Conservation (phyloP, 2,797 vertebrate genomes). For the Macropodus opercularis region DNA sequence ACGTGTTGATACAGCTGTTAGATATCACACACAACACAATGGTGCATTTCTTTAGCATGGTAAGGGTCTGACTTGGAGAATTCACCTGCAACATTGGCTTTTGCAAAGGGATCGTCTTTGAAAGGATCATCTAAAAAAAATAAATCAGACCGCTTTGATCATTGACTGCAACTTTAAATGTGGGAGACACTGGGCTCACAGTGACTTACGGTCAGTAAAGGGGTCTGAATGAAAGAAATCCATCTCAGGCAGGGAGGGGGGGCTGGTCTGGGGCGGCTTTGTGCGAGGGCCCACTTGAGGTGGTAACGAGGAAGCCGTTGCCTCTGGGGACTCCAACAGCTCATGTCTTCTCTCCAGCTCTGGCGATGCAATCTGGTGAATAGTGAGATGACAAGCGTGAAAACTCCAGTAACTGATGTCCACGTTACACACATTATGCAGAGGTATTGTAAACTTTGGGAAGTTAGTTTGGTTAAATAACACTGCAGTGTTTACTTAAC, state of each 20-base stretch:
- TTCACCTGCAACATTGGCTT: slow-evolving; percentile 87
- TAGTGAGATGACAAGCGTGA: not conserved
- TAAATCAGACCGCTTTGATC: not conserved
- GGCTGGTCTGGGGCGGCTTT: slow-evolving; percentile 76
- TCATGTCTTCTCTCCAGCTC: slow-evolving; percentile 82
- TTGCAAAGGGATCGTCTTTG: slow-evolving; percentile 96
- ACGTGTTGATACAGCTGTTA: not conserved
- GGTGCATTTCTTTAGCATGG: not conserved
- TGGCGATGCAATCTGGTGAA: slow-evolving; percentile 84
- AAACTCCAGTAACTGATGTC: not conserved
- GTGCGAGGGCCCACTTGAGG: slow-evolving; percentile 74
- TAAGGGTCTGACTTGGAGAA: not conserved
- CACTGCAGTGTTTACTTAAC: no score
- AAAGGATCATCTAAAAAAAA: slow-evolving; percentile 90
- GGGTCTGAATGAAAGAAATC: slow-evolving; percentile 97
- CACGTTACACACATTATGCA: not conserved
- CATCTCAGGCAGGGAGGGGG: slow-evolving; percentile 84
- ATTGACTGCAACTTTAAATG: no score
- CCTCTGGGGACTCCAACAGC: slow-evolving; percentile 78
- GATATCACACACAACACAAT: not conserved
- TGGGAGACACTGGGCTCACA: no score
- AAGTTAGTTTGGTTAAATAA: not conserved
- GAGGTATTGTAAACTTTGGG: not conserved
- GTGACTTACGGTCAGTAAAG: slow-evolving; percentile 93
- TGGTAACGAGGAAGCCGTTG: slow-evolving; percentile 78